phyloP scores from a whole-genome alignment of 1,140 invertebrate genomes.

The Cyrtorhinus lividipennis region DNA sequence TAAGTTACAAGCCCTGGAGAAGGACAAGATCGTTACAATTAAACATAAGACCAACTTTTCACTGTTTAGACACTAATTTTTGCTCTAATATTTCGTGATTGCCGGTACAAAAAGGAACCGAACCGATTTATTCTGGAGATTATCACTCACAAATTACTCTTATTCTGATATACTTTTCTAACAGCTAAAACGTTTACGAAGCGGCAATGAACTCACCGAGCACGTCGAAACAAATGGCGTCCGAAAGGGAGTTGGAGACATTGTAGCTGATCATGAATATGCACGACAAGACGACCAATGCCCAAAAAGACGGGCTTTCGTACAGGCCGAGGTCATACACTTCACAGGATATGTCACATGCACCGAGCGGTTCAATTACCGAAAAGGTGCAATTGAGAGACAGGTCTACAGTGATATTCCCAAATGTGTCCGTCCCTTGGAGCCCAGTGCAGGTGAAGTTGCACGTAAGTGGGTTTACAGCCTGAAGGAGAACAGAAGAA shows the following conservation, averaged over 20 bases:
- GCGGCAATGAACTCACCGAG: no score
- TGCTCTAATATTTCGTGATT: no score
- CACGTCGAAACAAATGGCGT: constrained; percentile 66
- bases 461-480: not conserved
- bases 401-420: not conserved
- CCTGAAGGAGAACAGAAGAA: not conserved
- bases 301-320: constrained; percentile 46
- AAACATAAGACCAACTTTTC: no score
- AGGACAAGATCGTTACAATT: no score
- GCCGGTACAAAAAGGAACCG: no score
- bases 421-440: not conserved
- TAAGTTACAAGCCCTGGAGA: no score
- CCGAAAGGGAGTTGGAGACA: constrained; percentile 57
- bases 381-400: not conserved
- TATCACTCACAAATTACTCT: no score
- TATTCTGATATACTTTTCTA: no score
- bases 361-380: not conserved
- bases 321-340: constrained; percentile 21
- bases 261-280: constrained; percentile 59
- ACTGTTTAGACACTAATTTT: no score
- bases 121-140: no score
- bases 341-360: not conserved
- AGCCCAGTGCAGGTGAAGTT: not conserved
- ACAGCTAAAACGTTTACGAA: no score
- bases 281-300: constrained; percentile 51